Evolutionary conservation across 2,797 vertebrate genomes (phyloP).

Genomic region (Ataeniobius toweri): DNA sequence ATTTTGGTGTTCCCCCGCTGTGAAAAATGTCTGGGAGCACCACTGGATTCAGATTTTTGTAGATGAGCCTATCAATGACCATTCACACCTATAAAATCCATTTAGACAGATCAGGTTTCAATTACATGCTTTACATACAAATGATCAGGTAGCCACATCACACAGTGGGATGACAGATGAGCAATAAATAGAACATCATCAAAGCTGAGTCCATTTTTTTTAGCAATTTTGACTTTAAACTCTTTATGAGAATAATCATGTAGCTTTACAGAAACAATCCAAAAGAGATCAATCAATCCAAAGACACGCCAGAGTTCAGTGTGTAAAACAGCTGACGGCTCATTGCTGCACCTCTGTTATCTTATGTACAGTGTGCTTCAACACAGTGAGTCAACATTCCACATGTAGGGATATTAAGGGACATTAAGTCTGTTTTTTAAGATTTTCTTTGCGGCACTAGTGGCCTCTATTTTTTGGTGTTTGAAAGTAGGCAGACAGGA

Average conservation of each 20-base stretch:
- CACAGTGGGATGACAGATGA: not conserved
- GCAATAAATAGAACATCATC: not conserved
- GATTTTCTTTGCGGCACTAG: too few species aligned
- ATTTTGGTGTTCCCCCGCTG: too few species aligned
- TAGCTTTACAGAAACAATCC: not conserved
- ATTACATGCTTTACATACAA: not conserved
- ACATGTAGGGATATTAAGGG: too few species aligned
- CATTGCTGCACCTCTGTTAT: too few species aligned
- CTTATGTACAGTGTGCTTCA: too few species aligned
- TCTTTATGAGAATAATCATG: not conserved
- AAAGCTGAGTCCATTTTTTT: not conserved
- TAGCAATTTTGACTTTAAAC: not conserved
- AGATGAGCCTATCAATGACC: not conserved
- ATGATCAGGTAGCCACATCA: not conserved
- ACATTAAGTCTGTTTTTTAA: too few species aligned
- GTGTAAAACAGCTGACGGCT: too few species aligned
- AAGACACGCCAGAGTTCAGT: not conserved
- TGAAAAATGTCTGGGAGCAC: too few species aligned
- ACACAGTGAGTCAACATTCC: too few species aligned
- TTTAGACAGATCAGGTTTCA: not conserved
- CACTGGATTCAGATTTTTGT: not conserved
- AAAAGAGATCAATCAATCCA: not conserved
- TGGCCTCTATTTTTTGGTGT: too few species aligned
- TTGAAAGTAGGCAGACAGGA: too few species aligned
- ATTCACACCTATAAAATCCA: not conserved